Evolutionary conservation across 2,888 invertebrate genomes (phyloP), one percentile per base, ranked within the genome.

Genomic region (Meliscaeva auricollis): DNA sequence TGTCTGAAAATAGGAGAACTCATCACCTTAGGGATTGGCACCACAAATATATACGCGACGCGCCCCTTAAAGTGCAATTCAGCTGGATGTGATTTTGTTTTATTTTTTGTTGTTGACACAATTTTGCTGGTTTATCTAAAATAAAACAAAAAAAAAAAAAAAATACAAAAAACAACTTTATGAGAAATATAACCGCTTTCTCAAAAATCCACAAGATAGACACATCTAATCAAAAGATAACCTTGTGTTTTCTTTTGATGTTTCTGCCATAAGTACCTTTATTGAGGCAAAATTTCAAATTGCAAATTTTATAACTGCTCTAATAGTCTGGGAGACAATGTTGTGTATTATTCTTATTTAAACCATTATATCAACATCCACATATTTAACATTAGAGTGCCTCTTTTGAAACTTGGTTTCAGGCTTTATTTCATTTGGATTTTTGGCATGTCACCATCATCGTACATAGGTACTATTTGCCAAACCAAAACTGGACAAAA

Each of bases 11-110:
- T 41, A 48, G 30, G 66, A 17, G 50, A 46, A 50, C 26, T 41
- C 22, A 58, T 41, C 22, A 58, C 17, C 11, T 15, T 35, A 26
- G 69, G 78, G 78, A 78, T 83, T 78, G 83, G 22, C 73, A 66
- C 13, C 26, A 78, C 74, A 62, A 26, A 3, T 9, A 9, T 38
- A 3, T 38, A 13, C 5, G 17, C 13, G 78, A 79, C 83, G 70
- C 35, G 83, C 83, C 83, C 79, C 83, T 84, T 22, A 46, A 75
- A 75, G 3, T 56, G 79, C 73, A 54, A 74, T 38, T 56, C 78
- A 83, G 52, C 72, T 30, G 20, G 1, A 32, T 32, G 30, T 38
- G 48, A 44, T 38, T 30, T 11, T 44, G 2, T 35, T 9, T 44
- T n/a, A 13, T 38, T 9, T 46, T 60, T 50, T 58, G 26, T 50